Percentiles rank a stretch among this genome's conserved stretches.
Evolutionary conservation across 2,797 vertebrate species (phyloP).

Genomic region (Xiphophorus birchmanni): DNA sequence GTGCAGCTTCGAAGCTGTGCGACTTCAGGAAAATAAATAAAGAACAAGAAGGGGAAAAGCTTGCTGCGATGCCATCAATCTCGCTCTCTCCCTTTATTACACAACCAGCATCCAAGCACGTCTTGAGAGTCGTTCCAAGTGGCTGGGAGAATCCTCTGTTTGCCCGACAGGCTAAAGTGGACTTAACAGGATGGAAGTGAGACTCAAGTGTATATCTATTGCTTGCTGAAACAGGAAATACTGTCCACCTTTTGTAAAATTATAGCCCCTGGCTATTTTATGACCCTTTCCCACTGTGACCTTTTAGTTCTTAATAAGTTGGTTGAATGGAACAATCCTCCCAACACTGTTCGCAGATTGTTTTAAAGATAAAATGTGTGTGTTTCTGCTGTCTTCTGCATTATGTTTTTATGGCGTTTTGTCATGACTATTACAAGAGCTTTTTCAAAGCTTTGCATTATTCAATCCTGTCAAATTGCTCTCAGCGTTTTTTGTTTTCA

Average conservation of each 20-base stretch:
- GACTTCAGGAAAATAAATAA: slow-evolving; percentile 45
- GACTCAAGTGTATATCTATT: slow-evolving; percentile 60
- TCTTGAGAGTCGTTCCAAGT: slow-evolving; percentile 42
- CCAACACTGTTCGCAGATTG: slow-evolving; percentile 5
- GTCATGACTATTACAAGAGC: slow-evolving; percentile 29
- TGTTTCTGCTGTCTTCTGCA: slow-evolving; percentile 10
- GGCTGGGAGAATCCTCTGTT: slow-evolving; percentile 61
- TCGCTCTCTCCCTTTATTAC: slow-evolving; percentile 53
- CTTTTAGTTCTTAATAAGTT: slow-evolving; percentile 7
- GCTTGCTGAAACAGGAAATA: slow-evolving; percentile 49
- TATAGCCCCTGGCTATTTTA: slow-evolving; percentile 3
- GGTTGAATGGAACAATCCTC: slow-evolving; percentile 13
- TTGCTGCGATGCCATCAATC: slow-evolving; percentile 42
- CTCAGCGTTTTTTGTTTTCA: slow-evolving; percentile 36
- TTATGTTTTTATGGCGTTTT: slow-evolving; percentile 11
- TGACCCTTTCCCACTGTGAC: slow-evolving; percentile 28
- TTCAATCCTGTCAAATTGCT: slow-evolving; percentile 50
- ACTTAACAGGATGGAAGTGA: slow-evolving; percentile 61
- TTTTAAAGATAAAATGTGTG: slow-evolving; percentile 15
- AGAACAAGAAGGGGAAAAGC: slow-evolving; percentile 15
- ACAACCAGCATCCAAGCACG: slow-evolving; percentile 55
- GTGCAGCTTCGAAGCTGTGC: slow-evolving; percentile 44
- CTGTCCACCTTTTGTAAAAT: slow-evolving; percentile 31
- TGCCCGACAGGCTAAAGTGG: slow-evolving; percentile 63
- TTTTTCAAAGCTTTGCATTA: slow-evolving; percentile 43